These are phyloP conservation scores for Boleophthalmus pectinirostris DNA, from an alignment of 2,113 vertebrate species.

Conservation along the genomic window DNA sequence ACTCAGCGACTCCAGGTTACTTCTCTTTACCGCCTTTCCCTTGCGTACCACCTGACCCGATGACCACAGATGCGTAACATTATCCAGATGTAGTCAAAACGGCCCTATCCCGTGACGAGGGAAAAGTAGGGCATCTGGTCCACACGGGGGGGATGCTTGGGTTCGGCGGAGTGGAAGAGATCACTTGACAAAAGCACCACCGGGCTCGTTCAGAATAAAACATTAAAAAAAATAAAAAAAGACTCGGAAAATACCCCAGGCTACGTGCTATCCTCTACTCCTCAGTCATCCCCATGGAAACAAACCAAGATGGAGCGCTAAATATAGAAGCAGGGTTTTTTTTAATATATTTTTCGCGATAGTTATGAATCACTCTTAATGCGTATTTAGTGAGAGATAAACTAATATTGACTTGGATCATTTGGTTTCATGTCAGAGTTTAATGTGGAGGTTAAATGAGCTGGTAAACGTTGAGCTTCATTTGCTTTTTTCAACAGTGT, in stretches of 20 bases:
- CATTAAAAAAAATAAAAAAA: too few species aligned
- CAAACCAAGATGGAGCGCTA: conserved; percentile 48
- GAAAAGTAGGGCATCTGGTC: conserved; percentile 54
- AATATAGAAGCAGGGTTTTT: conserved; percentile 43
- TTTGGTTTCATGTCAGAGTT: neutral
- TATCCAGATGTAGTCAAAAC: conserved; percentile 33
- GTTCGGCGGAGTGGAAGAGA: conserved; percentile 55
- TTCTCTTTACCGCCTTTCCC: neutral
- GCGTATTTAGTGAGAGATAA: conserved; percentile 14
- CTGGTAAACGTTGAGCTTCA: neutral
- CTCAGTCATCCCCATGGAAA: conserved; percentile 68
- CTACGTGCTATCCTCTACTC: conserved; percentile 23
- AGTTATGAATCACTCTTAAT: neutral
- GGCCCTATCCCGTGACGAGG: conserved; percentile 6
- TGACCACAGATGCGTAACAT: neutral
- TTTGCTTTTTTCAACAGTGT: neutral
- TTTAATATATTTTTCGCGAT: conserved; percentile 9
- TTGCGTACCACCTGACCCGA: neutral
- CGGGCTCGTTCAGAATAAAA: conserved; percentile 15
- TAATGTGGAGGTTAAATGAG: neutral
- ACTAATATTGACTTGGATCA: neutral
- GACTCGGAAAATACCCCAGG: conserved; percentile 51
- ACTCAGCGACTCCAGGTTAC: neutral
- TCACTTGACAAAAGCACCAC: conserved; percentile 62
- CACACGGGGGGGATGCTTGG: conserved; percentile 56